Percentiles rank a stretch among this genome's conserved stretches.
Evolutionary conservation across 2,113 vertebrate species (phyloP).

Genomic region (Myrmophylax atrothorax): DNA sequence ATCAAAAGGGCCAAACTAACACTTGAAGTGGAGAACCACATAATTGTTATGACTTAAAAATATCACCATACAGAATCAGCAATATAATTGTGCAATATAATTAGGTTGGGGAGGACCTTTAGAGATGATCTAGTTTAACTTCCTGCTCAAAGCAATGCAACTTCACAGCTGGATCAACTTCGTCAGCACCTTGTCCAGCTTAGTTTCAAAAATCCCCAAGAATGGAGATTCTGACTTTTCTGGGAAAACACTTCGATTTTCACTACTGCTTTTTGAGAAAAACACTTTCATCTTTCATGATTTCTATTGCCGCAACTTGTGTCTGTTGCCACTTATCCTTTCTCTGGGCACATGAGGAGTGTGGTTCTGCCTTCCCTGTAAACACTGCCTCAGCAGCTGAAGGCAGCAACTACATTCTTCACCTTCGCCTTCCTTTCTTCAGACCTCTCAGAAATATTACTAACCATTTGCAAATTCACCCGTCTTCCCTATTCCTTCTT

Average conservation of each 20-base stretch:
- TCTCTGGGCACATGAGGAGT: background rate
- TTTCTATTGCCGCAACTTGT: background rate
- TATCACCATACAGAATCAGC: background rate
- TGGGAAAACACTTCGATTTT: background rate
- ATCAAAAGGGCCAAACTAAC: background rate
- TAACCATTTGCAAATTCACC: background rate
- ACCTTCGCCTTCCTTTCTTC: background rate
- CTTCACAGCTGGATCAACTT: background rate
- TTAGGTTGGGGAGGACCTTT: background rate
- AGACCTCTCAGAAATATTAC: background rate
- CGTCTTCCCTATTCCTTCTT: background rate
- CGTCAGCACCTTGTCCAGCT: background rate
- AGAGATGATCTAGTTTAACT: background rate
- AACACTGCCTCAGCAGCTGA: rapidly evolving
- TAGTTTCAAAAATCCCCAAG: background rate
- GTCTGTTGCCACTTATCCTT: background rate
- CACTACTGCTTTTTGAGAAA: background rate
- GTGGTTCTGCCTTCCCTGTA: background rate
- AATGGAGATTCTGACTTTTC: background rate
- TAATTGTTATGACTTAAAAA: background rate
- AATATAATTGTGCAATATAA: background rate
- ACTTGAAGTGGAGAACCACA: background rate
- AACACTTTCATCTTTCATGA: background rate
- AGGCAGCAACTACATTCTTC: background rate
- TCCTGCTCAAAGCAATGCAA: background rate